Percentiles rank a stretch among this genome's conserved stretches.
Conservation (phyloP, 2,797 vertebrate species). For the Linurgus olivaceus region DNA sequence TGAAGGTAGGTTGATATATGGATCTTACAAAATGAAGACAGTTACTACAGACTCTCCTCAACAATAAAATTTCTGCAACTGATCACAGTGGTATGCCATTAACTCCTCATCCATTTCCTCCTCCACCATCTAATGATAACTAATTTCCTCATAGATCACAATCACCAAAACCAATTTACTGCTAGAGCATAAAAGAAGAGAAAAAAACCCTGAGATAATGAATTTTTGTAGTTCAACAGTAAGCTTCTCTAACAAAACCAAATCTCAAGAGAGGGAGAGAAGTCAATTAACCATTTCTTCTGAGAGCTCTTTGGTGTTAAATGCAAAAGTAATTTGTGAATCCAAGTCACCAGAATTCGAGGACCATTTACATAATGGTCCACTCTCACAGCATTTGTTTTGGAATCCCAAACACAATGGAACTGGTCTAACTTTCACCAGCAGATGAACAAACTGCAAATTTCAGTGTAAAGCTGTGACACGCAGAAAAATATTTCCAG, state of each 20-base stretch:
- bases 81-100: conserved; percentile 15
- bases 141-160: conserved; percentile 52
- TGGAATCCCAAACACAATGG: neutral
- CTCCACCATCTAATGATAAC: conserved; percentile 6
- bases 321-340: neutral
- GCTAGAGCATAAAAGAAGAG: neutral
- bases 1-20: neutral
- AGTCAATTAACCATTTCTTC: neutral
- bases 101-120: conserved; percentile 34
- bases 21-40: neutral
- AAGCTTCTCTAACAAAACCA: neutral
- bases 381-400: neutral
- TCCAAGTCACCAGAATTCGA: neutral
- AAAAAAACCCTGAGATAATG: neutral
- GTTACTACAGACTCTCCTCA: neutral
- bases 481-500: neutral
- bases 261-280: neutral
- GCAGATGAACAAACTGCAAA: neutral
- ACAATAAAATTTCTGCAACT: conserved; percentile 33
- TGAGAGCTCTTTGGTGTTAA: neutral
- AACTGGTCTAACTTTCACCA: neutral
- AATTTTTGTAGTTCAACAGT: neutral
- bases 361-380: fast-evolving
- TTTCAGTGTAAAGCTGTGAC: neutral
- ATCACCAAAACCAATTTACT: conserved; percentile 22